Percentiles rank a stretch among this genome's conserved stretches.
Conservation (phyloP, 2,113 vertebrate species). For the Ceratotherium simum region DNA sequence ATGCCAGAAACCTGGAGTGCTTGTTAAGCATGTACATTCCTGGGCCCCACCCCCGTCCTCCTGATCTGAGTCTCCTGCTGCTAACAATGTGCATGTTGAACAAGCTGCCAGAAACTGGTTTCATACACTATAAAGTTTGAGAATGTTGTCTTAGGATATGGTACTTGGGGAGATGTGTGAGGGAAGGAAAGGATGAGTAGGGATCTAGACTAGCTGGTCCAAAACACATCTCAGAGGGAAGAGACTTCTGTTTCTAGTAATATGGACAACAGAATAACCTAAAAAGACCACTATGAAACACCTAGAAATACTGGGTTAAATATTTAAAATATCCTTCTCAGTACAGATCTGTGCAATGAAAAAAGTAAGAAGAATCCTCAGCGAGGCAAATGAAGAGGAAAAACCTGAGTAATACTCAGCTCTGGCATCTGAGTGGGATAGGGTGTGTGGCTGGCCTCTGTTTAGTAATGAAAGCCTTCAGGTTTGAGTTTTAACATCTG, state of each 20-base stretch:
- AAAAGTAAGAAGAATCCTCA: background rate
- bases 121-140: background rate
- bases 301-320: background rate
- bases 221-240: background rate
- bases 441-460: background rate
- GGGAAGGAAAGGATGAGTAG: background rate
- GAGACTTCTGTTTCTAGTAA: background rate
- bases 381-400: background rate
- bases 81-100: background rate
- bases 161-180: background rate
- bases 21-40: background rate
- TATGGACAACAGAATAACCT: background rate
- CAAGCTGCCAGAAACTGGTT: background rate
- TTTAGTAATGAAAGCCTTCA: background rate
- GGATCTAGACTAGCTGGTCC: background rate
- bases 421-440: background rate
- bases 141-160: background rate
- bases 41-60: background rate
- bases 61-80: background rate
- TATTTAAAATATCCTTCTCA: background rate
- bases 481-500: background rate
- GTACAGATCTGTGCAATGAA: background rate
- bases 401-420: background rate
- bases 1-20: background rate
- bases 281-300: background rate